Conservation (phyloP, 1,140 invertebrate species). For the Ostrea edulis region DNA sequence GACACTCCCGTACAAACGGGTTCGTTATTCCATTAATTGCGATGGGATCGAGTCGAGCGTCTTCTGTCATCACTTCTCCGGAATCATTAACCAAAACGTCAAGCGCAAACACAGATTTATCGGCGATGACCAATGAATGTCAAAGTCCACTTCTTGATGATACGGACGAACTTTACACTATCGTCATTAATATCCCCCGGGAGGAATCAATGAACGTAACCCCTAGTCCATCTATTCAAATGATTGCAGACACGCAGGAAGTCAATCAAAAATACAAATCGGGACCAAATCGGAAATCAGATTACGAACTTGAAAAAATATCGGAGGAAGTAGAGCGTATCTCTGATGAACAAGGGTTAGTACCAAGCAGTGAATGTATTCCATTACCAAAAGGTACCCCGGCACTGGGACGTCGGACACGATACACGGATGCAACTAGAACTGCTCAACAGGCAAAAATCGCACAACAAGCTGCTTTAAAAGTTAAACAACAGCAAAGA, state of each 20-base stretch:
- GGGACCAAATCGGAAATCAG: conserved; percentile 10
- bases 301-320: conserved; percentile 41
- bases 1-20: conserved; percentile 31
- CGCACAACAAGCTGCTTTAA: conserved; percentile 69
- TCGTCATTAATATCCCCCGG: conserved; percentile 61
- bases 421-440: conserved; percentile 68
- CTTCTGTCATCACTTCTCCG: conserved; percentile 36
- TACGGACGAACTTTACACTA: conserved; percentile 58
- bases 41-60: conserved; percentile 37
- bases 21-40: conserved; percentile 56
- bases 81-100: conserved; percentile 44
- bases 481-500: conserved; percentile 65
- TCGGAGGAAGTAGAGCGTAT: conserved; percentile 45
- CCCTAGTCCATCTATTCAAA: conserved; percentile 56
- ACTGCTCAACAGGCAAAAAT: conserved; percentile 72
- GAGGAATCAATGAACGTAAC: conserved; percentile 42
- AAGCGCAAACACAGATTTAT: conserved; percentile 55
- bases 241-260: conserved; percentile 49
- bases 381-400: conserved; percentile 69
- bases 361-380: conserved; percentile 23
- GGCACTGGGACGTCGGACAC: conserved; percentile 69
- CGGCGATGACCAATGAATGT: conserved; percentile 39
- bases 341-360: conserved; percentile 19
- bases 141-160: conserved; percentile 51
- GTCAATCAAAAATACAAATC: conserved; percentile 24